Evolutionary conservation across 2,888 invertebrate species (phyloP).

Genomic region (Tachina lurida): DNA sequence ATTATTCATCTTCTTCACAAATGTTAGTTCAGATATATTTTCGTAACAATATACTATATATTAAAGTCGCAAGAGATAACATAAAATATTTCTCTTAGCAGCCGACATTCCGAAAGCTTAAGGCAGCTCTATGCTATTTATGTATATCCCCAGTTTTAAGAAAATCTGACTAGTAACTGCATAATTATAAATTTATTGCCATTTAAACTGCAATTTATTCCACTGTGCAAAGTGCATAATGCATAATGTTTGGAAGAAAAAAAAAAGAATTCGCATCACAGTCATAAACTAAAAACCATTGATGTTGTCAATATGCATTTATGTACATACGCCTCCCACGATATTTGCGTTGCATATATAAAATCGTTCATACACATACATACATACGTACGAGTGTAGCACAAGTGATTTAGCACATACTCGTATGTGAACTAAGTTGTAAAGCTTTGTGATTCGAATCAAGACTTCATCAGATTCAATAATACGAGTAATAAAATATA

Average conservation of each 20-base stretch:
- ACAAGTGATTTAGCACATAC: neutral
- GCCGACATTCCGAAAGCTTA: too few species aligned
- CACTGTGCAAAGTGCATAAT: conserved; percentile 1
- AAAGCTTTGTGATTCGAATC: neutral
- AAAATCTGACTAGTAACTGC: too few species aligned
- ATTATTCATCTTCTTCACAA: too few species aligned
- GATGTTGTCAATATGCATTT: conserved; percentile 56
- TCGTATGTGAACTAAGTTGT: neutral
- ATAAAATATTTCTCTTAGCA: too few species aligned
- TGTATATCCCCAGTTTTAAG: too few species aligned
- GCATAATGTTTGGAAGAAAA: conserved; percentile 32
- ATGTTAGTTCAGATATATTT: too few species aligned
- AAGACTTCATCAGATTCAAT: conserved; percentile 30
- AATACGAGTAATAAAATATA: neutral
- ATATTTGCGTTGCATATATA: conserved; percentile 33
- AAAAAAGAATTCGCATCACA: conserved; percentile 40
- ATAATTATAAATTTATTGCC: too few species aligned
- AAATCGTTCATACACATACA: neutral
- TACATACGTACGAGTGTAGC: neutral
- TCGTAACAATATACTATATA: too few species aligned
- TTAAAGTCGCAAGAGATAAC: too few species aligned
- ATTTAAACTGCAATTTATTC: too few species aligned
- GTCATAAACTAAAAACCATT: conserved; percentile 37
- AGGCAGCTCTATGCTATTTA: too few species aligned
- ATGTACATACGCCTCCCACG: conserved; percentile 58